phyloP scores from a whole-genome alignment of 2,113 vertebrate genomes.

The Carassius auratus region DNA sequence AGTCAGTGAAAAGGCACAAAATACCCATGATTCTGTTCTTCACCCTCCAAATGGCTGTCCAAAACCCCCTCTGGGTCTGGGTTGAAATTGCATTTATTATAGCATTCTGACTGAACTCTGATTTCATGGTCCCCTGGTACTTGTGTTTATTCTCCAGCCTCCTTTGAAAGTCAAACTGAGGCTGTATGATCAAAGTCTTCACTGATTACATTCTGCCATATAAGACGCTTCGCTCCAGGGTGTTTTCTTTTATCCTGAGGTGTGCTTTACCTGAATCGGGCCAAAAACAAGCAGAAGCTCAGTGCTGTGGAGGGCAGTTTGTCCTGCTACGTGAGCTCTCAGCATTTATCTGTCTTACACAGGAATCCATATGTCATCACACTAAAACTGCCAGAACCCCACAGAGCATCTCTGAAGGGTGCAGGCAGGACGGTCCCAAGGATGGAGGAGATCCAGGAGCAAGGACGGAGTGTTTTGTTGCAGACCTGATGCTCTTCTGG shows the following conservation, averaged over 20 bases:
- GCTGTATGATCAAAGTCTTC: conserved; percentile 46
- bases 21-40: conserved; percentile 14
- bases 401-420: conserved; percentile 30
- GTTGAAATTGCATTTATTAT: conserved; percentile 33
- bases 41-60: conserved; percentile 13
- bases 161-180: conserved; percentile 48
- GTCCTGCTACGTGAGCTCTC: not conserved
- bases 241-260: conserved; percentile 6
- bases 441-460: conserved; percentile 23
- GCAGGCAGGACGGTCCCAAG: not conserved
- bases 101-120: conserved; percentile 26
- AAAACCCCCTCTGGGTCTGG: not conserved
- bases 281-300: not conserved
- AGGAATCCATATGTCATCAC: conserved; percentile 32
- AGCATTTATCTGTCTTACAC: conserved; percentile 33
- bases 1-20: not conserved
- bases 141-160: conserved; percentile 24
- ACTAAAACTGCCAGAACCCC: conserved; percentile 12
- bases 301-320: conserved; percentile 6
- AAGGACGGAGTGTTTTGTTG: conserved; percentile 27
- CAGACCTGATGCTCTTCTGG: not conserved
- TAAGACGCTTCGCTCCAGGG: not conserved
- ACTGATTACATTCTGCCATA: conserved; percentile 5
- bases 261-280: conserved; percentile 11
- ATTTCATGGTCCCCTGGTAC: not conserved